These are phyloP conservation scores for Chamaedrilus cognettii DNA, from an alignment of 2,888 invertebrate genomes.

Conservation along the genomic window DNA sequence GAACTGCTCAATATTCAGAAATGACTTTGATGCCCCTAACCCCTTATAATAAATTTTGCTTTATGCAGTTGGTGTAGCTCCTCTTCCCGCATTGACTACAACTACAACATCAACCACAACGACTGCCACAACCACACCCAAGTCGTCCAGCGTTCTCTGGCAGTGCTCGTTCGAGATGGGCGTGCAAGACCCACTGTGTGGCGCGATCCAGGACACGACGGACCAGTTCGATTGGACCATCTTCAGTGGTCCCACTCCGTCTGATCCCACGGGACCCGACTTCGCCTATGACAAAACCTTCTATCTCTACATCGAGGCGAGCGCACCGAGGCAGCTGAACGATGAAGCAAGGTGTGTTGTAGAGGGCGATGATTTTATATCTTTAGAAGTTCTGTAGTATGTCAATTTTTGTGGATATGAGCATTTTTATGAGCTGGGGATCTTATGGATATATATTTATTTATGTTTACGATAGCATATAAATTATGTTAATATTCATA, in stretches of 20 bases:
- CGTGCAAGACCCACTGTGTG: constrained; percentile 48
- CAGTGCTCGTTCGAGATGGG: constrained; percentile 56
- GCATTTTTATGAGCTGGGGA: too few relatives aligned
- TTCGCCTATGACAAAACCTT: constrained; percentile 30
- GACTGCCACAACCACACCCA: not conserved
- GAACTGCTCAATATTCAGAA: too few relatives aligned
- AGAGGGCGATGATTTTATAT: too few relatives aligned
- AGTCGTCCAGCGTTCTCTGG: constrained; percentile 23
- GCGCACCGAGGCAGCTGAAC: constrained; percentile 59
- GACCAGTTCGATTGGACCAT: constrained; percentile 56
- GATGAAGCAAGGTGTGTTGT: constrained; percentile 45
- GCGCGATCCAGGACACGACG: constrained; percentile 47
- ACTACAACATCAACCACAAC: constrained; percentile 9
- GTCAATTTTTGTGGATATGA: too few relatives aligned
- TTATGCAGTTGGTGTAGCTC: not conserved
- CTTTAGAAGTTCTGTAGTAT: too few relatives aligned
- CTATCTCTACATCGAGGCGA: constrained; percentile 83
- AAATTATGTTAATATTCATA: too few relatives aligned
- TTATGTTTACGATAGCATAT: too few relatives aligned
- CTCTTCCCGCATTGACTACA: not conserved
- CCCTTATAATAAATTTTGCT: too few relatives aligned
- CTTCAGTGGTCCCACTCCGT: constrained; percentile 32
- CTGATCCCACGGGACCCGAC: constrained; percentile 33
- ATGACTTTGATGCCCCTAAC: too few relatives aligned
- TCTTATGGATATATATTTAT: too few relatives aligned